Conservation (phyloP, 2,113 vertebrate genomes). For the Albula goreensis region DNA sequence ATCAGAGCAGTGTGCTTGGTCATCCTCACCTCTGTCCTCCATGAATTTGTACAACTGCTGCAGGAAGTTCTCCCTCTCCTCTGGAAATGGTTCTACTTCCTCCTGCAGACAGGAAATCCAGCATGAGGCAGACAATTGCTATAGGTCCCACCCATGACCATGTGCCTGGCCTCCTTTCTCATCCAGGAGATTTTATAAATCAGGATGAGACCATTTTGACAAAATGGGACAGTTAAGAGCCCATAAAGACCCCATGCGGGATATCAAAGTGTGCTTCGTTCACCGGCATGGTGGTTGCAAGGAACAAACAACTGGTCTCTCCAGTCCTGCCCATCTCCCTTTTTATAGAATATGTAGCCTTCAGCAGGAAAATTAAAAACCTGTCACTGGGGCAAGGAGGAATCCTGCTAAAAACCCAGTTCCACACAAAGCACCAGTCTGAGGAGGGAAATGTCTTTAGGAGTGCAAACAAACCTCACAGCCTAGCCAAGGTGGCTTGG, state of each 20-base stretch:
- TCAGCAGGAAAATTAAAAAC: not conserved
- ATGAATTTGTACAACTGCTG: constrained; percentile 98
- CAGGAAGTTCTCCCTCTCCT: constrained; percentile 93
- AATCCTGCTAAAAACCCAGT: not conserved
- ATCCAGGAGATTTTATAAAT: not conserved
- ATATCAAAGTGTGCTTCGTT: no score
- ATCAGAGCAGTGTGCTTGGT: not conserved
- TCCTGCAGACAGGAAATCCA: constrained; percentile 70
- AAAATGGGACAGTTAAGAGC: no score
- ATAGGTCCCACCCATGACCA: not conserved
- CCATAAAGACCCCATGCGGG: no score
- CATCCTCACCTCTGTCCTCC: constrained; percentile 88
- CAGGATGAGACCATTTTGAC: not conserved
- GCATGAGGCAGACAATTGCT: not conserved
- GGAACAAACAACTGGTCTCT: no score
- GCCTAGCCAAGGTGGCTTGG: not conserved
- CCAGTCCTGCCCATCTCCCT: not conserved
- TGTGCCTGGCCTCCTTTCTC: not conserved
- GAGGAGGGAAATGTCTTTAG: not conserved
- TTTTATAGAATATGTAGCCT: not conserved
- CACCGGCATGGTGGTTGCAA: no score
- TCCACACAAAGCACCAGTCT: not conserved
- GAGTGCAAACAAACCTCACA: not conserved
- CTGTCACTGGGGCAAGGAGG: not conserved
- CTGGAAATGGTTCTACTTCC: constrained; percentile 94